A percentile compares a stretch with the other conserved stretches of the same genome.
Conservation (phyloP, 2,797 vertebrate genomes). For the Pantherophis alleghaniensis region DNA sequence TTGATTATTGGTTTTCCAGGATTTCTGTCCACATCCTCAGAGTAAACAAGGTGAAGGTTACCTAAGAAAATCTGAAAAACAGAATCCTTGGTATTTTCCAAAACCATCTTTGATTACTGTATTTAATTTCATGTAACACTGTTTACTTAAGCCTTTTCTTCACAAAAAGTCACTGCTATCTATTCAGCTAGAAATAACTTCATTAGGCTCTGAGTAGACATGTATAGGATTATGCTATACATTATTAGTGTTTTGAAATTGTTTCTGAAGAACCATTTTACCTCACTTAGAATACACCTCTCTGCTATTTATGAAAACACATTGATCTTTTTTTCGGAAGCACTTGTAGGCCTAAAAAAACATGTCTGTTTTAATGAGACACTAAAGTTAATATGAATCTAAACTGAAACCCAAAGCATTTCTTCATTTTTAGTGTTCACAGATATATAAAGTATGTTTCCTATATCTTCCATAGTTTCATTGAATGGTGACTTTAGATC, state of each 20-base stretch:
- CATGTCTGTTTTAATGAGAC: neutral
- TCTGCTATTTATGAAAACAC: neutral
- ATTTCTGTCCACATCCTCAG: neutral
- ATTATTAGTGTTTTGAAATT: neutral
- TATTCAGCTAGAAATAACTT: neutral
- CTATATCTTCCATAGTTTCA: neutral
- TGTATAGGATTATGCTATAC: neutral
- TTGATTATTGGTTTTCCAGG: neutral
- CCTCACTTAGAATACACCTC: neutral
- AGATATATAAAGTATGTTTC: neutral
- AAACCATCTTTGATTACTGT: neutral
- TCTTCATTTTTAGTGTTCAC: neutral
- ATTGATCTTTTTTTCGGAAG: neutral
- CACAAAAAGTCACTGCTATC: neutral
- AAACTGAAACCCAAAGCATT: neutral
- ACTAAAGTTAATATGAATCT: neutral
- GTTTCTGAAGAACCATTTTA: neutral
- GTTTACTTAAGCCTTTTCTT: neutral
- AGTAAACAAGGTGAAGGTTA: neutral
- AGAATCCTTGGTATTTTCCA: neutral
- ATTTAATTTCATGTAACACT: neutral
- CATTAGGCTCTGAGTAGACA: neutral
- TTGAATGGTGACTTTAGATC: neutral
- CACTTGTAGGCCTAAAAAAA: neutral
- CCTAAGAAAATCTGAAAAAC: neutral